phyloP scores from a whole-genome alignment of 2,113 vertebrate genomes.

The Onychostoma macrolepis region DNA sequence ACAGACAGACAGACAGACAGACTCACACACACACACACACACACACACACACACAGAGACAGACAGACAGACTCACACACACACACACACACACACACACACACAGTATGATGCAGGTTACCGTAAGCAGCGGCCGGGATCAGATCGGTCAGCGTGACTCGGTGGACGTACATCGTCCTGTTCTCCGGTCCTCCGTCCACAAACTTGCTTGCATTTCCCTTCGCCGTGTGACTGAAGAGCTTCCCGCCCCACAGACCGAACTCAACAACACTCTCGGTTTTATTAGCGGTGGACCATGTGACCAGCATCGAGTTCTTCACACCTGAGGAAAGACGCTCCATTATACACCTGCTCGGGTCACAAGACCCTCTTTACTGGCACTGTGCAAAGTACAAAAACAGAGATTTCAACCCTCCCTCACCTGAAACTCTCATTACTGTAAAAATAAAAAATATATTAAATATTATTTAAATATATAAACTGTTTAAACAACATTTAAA shows the following conservation, averaged over 20 bases:
- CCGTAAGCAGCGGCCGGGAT: slow-evolving; percentile 76
- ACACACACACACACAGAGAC: no score
- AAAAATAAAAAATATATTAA: no score
- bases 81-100: no score
- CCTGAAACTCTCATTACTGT: no score
- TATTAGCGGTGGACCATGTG: slow-evolving; percentile 83
- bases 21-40: no score
- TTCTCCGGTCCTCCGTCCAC: slow-evolving; percentile 79
- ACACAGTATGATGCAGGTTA: slow-evolving; percentile 55
- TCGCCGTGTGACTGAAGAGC: slow-evolving; percentile 69
- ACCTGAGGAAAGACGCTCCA: slow-evolving; percentile 62
- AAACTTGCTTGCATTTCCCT: slow-evolving; percentile 72
- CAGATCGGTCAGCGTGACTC: slow-evolving; percentile 76
- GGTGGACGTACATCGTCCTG: slow-evolving; percentile 81
- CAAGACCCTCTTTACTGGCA: not conserved
- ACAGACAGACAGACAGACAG: no score
- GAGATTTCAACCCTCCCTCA: no score
- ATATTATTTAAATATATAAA: no score
- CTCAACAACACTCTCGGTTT: slow-evolving; percentile 77
- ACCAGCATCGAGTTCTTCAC: slow-evolving; percentile 78
- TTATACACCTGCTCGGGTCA: not conserved
- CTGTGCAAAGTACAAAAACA: no score
- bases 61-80: no score
- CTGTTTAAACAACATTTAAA: no score
- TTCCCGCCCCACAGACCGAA: slow-evolving; percentile 69